Conservation (phyloP, 2,888 invertebrate species). For the Pilophorus perplexus region DNA sequence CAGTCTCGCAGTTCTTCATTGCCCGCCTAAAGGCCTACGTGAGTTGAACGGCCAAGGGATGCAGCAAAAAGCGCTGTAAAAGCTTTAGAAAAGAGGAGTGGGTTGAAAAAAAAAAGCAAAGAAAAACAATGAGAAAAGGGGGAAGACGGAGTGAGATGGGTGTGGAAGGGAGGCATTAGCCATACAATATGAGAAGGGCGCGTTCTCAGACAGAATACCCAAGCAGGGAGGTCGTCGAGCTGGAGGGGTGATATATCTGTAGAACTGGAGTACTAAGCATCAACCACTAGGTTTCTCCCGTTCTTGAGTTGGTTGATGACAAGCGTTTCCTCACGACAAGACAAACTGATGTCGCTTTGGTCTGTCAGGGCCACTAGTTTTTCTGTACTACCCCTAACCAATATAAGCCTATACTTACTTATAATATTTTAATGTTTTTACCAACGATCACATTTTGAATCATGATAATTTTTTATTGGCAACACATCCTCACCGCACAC, state of each 20-base stretch:
- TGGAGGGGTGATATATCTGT: neutral
- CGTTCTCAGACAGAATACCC: constrained; percentile 14
- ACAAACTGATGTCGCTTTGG: too few species aligned
- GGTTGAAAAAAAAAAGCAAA: neutral
- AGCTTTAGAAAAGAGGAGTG: neutral
- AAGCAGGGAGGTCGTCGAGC: constrained; percentile 2
- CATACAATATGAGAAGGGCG: constrained; percentile 17
- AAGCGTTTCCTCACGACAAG: neutral
- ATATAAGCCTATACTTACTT: too few species aligned
- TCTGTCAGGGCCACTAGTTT: too few species aligned
- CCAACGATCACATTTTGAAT: too few species aligned
- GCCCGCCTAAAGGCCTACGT: constrained; percentile 9
- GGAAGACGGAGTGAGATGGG: neutral
- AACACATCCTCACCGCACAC: too few species aligned
- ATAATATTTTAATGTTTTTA: too few species aligned
- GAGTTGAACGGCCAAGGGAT: constrained; percentile 9
- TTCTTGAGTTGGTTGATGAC: neutral
- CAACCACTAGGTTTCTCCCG: neutral
- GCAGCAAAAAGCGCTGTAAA: neutral
- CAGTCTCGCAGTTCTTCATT: neutral
- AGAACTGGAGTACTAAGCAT: constrained; percentile 5
- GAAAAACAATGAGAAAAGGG: constrained; percentile 6
- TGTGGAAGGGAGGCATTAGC: neutral
- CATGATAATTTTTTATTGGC: too few species aligned
- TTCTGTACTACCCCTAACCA: too few species aligned